phyloP scores from a whole-genome alignment of 2,888 invertebrate genomes.

The Coecobrya sp. region DNA sequence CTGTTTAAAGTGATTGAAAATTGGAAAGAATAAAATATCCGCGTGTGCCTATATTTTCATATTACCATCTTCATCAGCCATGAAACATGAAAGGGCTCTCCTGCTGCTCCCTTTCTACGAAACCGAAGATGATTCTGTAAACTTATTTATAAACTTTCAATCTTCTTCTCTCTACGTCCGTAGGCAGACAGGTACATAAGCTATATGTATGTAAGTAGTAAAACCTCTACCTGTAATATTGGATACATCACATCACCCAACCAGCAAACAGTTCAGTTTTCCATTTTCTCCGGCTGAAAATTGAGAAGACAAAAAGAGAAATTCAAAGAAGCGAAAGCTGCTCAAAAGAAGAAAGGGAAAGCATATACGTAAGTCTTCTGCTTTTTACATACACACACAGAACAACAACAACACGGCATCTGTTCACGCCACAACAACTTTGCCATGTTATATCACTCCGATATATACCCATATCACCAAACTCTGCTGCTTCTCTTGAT shows the following conservation, averaged over 20 bases:
- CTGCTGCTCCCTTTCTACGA: not conserved
- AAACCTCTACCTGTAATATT: not conserved
- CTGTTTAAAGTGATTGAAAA: conserved; percentile 46
- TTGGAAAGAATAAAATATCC: not conserved
- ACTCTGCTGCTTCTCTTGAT: not conserved
- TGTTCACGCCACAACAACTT: conserved; percentile 29
- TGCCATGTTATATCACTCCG: not conserved
- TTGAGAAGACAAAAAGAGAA: conserved; percentile 39
- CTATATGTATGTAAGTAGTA: not conserved
- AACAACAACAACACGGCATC: not conserved
- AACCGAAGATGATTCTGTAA: conserved; percentile 13
- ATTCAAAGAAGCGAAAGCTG: conserved; percentile 23
- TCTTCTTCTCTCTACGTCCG: not conserved
- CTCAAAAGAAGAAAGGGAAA: conserved; percentile 14
- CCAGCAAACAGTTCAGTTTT: conserved; percentile 12
- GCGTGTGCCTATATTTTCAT: conserved; percentile 3
- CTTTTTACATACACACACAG: not conserved
- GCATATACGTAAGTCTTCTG: not conserved
- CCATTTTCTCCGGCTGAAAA: conserved; percentile 44
- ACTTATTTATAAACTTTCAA: conserved; percentile 31
- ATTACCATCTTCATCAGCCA: not conserved
- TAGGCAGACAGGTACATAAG: not conserved
- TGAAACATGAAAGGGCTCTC: conserved; percentile 35
- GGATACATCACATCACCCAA: not conserved
- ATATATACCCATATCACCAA: not conserved